Evolutionary conservation across 35 echinoderm and acorn worm species (phyloP), one percentile per base, ranked within the genome.

Genomic region (Chiridota heheva): DNA sequence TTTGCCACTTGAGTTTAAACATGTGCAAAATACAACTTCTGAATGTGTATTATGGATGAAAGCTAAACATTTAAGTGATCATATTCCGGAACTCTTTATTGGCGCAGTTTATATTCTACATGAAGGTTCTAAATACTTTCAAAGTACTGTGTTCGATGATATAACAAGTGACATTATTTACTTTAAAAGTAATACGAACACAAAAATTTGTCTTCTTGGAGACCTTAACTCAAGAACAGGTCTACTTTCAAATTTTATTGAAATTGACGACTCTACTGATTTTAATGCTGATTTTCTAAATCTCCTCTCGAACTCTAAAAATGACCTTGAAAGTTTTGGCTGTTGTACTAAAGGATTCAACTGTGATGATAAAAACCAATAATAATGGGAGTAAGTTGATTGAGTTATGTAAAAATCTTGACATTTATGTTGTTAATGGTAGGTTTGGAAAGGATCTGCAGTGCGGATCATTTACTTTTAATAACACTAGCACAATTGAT

Each of bases 331-430:
- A 13, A 30, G 61, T 7, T 7, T 64, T 7, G 30, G 30, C 61
- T 8, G 13, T 17, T 64, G 61, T 28, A 8, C 27, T 13, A 30
- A 28, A 8, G 7, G 61, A 29, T 64, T 13, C 30, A 64, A 13
- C 27, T 30, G 29, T 7, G 27, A 7, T 8, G 13, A 13, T 64
- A n/a, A 64, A n/a, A 29, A 17, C 27, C 17, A 63, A 63, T 29
- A 63, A 41, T 37, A 70, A 70, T 10, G 67, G 67, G n/a, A 7
- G 6, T 13, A 5, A 38, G 26, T 27, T 70, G 17, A 31, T 72
- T 72, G 32, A 72, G 25, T 44, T 72, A 41, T 72, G 68, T 31
- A 44, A 72, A 72, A 44, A 40, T 42, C 41, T 29, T 70, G 68
- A 41, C 20, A 16, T 72, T 8, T 1, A 38, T 44, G 22, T 72